A percentile compares a stretch with the other conserved stretches of the same genome.
Evolutionary conservation across 2,888 invertebrate genomes (phyloP).

Genomic region (Spisula subtruncata): DNA sequence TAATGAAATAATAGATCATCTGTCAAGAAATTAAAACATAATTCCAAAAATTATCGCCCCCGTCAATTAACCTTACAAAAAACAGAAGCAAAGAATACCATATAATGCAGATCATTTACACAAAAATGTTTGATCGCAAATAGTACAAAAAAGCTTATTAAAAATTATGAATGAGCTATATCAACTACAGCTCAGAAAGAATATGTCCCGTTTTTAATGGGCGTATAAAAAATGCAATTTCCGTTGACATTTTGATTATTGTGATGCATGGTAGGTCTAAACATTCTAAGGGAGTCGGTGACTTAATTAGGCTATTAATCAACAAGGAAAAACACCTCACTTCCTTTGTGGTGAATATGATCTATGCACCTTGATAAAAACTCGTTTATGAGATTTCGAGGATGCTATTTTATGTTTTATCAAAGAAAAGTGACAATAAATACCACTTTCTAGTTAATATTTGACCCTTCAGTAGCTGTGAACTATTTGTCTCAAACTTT

Average conservation of each 20-base stretch:
- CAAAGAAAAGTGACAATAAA: not conserved
- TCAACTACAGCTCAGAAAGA: not conserved
- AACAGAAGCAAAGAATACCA: not conserved
- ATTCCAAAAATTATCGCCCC: not conserved
- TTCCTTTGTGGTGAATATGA: not conserved
- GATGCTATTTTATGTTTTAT: not conserved
- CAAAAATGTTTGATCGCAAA: constrained; percentile 17
- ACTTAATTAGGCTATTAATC: not conserved
- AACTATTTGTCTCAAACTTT: not conserved
- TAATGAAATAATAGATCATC: constrained; percentile 3
- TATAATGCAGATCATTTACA: not conserved
- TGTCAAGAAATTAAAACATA: constrained; percentile 10
- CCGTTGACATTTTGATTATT: constrained; percentile 21
- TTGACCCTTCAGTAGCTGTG: not conserved
- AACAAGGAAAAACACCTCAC: not conserved
- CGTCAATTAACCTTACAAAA: not conserved
- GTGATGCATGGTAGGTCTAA: not conserved
- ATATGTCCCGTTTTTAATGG: too few relatives aligned
- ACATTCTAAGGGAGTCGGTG: not conserved
- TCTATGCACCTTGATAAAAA: not conserved
- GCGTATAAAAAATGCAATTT: not conserved
- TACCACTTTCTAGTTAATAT: constrained; percentile 6
- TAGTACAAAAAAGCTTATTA: not conserved
- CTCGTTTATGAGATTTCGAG: not conserved
- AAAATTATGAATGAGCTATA: constrained; percentile 11